A percentile compares a stretch with the other conserved stretches of the same genome.
These are phyloP conservation scores for Aradophagus sp. DNA, from an alignment of 1,140 invertebrate genomes.

Conservation along the genomic window DNA sequence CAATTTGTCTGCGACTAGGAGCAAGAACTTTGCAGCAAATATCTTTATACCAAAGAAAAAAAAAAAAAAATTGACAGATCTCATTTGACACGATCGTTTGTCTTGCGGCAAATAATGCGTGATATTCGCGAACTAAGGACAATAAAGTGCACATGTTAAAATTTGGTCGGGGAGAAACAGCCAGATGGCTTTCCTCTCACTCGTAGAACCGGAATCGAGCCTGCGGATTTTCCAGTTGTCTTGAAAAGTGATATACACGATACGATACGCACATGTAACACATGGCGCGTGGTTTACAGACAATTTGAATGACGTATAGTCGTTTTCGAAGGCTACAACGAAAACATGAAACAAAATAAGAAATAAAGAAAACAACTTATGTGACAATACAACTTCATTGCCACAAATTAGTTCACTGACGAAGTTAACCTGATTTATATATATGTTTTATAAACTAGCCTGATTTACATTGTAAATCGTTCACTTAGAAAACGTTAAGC, in stretches of 20 bases:
- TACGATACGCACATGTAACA: conserved; percentile 30
- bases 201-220: conserved; percentile 29
- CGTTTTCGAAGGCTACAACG: background rate
- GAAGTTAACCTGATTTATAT: too few relatives aligned
- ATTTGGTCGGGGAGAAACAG: conserved; percentile 29
- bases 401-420: too few relatives aligned
- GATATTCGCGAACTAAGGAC: conserved; percentile 53
- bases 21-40: too few relatives aligned
- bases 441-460: too few relatives aligned
- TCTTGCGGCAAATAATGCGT: conserved; percentile 49
- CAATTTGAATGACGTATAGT: conserved; percentile 33
- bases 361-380: background rate
- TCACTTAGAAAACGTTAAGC: too few relatives aligned
- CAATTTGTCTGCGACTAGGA: too few relatives aligned
- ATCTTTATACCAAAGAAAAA: too few relatives aligned
- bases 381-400: too few relatives aligned
- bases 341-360: background rate
- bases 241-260: conserved; percentile 55
- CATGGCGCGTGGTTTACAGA: conserved; percentile 16
- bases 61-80: conserved; percentile 27
- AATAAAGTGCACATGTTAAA: conserved; percentile 54
- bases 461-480: too few relatives aligned
- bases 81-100: conserved; percentile 35
- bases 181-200: conserved; percentile 44
- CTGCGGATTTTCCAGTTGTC: conserved; percentile 56